These are phyloP conservation scores for Cheirogaleus medius DNA, from an alignment of 2,113 vertebrate species.

Conservation along the genomic window DNA sequence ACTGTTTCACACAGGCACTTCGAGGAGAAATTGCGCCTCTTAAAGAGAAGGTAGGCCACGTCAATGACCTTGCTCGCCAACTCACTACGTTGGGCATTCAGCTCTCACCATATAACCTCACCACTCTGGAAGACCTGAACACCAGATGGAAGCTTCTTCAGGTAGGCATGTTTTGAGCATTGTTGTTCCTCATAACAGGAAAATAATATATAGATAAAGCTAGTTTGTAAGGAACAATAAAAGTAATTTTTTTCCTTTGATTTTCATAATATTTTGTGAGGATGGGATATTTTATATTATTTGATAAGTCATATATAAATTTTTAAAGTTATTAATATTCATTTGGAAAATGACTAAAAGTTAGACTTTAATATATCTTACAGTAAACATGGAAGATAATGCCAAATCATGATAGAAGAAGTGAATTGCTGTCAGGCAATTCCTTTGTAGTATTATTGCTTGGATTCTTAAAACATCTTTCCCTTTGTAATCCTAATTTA, in stretches of 20 bases:
- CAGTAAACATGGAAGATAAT: not conserved
- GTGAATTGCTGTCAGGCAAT: not conserved
- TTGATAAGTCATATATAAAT: not conserved
- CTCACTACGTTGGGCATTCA: conserved; percentile 90
- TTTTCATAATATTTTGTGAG: not conserved
- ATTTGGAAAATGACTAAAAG: not conserved
- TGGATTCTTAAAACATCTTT: conserved; percentile 20
- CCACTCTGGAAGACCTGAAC: conserved; percentile 93
- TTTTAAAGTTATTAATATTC: not conserved
- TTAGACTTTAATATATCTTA: not conserved
- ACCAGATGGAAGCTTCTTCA: conserved; percentile 95
- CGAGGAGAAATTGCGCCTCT: conserved; percentile 92
- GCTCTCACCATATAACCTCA: conserved; percentile 92
- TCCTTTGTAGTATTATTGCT: not conserved
- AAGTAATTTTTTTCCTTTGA: not conserved
- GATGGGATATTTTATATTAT: not conserved
- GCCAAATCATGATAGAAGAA: not conserved
- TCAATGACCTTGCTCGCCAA: conserved; percentile 92
- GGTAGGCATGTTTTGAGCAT: conserved; percentile 82
- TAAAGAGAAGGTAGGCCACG: conserved; percentile 91
- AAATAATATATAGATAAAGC: not conserved
- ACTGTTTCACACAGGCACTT: conserved; percentile 87
- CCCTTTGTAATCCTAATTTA: conserved; percentile 27
- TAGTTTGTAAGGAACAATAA: not conserved
- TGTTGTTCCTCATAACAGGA: not conserved